Evolutionary conservation across 2,113 vertebrate genomes (phyloP).

Genomic region (Podocnemis expansa): DNA sequence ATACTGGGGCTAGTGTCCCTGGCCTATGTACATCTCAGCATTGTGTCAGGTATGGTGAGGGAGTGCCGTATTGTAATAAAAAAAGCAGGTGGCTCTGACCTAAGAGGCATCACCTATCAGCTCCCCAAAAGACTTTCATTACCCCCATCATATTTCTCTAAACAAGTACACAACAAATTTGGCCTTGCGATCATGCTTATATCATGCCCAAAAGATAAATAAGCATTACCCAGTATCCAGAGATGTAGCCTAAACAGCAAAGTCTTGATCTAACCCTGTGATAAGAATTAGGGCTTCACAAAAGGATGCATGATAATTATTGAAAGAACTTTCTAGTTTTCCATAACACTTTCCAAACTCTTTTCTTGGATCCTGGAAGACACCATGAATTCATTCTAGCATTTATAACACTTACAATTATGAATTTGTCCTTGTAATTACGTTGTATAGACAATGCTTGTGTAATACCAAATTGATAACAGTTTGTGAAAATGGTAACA

Average conservation of each 20-base stretch:
- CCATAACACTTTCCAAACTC: too few relatives aligned
- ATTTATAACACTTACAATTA: too few relatives aligned
- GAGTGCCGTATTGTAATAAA: not conserved
- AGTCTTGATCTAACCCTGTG: not conserved
- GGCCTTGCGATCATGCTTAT: not conserved
- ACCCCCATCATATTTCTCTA: not conserved
- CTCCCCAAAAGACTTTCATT: not conserved
- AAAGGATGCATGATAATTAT: not conserved
- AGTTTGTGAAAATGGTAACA: too few relatives aligned
- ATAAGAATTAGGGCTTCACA: not conserved
- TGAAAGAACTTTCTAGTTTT: too few relatives aligned
- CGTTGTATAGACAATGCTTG: too few relatives aligned
- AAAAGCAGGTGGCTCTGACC: not conserved
- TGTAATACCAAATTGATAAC: too few relatives aligned
- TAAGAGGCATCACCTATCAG: rapidly evolving
- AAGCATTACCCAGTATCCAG: not conserved
- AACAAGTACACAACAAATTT: not conserved
- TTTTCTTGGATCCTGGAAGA: too few relatives aligned
- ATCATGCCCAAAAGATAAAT: not conserved
- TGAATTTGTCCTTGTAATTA: too few relatives aligned
- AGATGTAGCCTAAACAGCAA: not conserved
- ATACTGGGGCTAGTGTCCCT: not conserved
- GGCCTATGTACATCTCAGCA: rapidly evolving
- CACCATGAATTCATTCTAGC: too few relatives aligned
- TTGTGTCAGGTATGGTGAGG: not conserved